These are phyloP conservation scores for Galeopterus variegatus DNA, from an alignment of 2,113 vertebrate species.

Conservation along the genomic window DNA sequence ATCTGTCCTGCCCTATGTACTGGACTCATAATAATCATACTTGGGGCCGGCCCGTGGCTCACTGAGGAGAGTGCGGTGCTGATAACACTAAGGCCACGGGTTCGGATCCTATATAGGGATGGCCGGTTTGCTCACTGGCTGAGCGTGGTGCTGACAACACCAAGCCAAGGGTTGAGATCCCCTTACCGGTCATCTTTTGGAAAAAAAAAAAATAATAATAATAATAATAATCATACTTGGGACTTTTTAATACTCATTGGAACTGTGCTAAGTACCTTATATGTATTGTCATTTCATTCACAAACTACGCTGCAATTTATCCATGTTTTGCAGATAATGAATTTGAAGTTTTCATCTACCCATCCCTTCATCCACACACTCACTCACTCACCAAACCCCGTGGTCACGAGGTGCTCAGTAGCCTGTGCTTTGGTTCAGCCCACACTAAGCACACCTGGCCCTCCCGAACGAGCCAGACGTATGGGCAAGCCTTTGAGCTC, in stretches of 20 bases:
- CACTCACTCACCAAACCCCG: neutral
- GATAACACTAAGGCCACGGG: no score
- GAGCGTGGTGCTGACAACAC: no score
- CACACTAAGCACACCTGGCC: constrained; percentile 30
- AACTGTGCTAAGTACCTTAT: neutral
- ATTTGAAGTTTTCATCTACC: constrained; percentile 7
- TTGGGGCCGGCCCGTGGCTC: no score
- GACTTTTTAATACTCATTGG: neutral
- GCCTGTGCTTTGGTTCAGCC: neutral
- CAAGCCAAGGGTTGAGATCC: no score
- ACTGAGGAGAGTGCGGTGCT: no score
- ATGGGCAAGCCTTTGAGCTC: neutral
- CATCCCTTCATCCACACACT: neutral
- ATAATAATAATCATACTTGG: neutral
- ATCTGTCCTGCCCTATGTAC: neutral
- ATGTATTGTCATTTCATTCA: neutral
- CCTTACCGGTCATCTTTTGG: no score
- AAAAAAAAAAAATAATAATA: no score
- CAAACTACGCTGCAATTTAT: neutral
- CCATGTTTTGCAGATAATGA: neutral
- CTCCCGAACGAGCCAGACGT: constrained; percentile 54
- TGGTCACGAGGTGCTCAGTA: neutral
- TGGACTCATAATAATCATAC: neutral
- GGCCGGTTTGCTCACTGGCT: no score
- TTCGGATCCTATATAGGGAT: no score